phyloP scores from a whole-genome alignment of 2,888 invertebrate genomes.

The Eristalis pertinax region DNA sequence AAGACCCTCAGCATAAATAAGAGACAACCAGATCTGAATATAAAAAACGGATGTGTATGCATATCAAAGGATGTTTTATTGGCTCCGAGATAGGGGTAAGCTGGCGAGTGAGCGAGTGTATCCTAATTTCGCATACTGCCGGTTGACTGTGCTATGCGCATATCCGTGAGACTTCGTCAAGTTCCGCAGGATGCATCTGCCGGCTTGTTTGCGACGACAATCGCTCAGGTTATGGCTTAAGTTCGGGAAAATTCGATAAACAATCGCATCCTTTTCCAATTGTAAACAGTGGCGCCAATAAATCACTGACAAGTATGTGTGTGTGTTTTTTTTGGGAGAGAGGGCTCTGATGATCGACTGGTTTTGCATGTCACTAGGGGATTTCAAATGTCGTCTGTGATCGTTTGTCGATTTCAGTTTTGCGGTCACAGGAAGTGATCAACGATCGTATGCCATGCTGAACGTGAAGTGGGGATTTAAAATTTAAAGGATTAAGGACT shows the following conservation, averaged over 20 bases:
- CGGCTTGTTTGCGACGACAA: conserved; percentile 7
- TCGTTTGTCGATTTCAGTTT: not conserved
- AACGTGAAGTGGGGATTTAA: not conserved
- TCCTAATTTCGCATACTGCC: conserved; percentile 63
- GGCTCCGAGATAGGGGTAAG: conserved; percentile 66
- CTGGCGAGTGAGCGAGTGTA: conserved; percentile 28
- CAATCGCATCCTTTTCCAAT: not conserved
- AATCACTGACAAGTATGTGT: not conserved
- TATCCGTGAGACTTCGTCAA: conserved; percentile 54
- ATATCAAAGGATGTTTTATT: conserved; percentile 71
- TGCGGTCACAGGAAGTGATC: not conserved
- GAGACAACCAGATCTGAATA: conserved; percentile 69
- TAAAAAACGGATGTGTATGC: conserved; percentile 72
- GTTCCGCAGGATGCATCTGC: conserved; percentile 59
- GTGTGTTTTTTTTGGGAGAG: not conserved
- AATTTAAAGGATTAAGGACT: not conserved
- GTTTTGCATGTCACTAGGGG: not conserved
- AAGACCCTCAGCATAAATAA: conserved; percentile 71
- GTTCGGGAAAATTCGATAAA: not conserved
- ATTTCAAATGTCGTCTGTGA: not conserved
- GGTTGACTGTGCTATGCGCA: not conserved
- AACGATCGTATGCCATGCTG: not conserved
- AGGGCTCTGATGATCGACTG: not conserved
- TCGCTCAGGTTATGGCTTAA: not conserved
- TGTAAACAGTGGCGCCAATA: not conserved